These are phyloP conservation scores for Miopithecus talapoin DNA, from an alignment of 2,797 vertebrate genomes.

Conservation along the genomic window DNA sequence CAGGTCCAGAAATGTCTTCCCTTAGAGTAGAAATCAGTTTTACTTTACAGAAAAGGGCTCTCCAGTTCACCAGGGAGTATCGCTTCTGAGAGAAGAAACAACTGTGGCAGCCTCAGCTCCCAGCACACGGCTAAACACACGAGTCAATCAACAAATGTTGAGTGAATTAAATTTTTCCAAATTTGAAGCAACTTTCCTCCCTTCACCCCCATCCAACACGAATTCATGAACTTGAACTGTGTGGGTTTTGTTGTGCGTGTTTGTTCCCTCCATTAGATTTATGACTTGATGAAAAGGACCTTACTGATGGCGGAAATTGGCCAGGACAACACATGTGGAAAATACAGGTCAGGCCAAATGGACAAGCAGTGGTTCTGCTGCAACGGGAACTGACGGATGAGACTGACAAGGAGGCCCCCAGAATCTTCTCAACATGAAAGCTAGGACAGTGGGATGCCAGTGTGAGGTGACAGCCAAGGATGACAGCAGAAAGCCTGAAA, in stretches of 20 bases:
- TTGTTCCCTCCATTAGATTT: conserved; percentile 41
- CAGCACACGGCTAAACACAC: neutral
- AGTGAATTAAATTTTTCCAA: conserved; percentile 35
- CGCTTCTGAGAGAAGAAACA: neutral
- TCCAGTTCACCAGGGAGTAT: neutral
- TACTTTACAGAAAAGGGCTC: neutral
- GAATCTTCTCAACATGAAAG: neutral
- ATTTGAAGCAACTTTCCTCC: neutral
- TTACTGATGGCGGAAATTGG: conserved; percentile 36
- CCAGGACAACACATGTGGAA: conserved; percentile 26
- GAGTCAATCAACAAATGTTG: neutral
- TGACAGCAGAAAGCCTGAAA: neutral
- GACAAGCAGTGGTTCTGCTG: neutral
- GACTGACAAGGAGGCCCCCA: neutral
- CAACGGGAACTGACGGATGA: neutral
- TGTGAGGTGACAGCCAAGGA: neutral
- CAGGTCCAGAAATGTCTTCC: conserved; percentile 45
- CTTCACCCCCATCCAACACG: neutral
- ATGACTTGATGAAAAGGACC: conserved; percentile 53
- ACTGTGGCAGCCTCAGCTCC: neutral
- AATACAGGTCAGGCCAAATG: neutral
- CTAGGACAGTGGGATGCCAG: neutral
- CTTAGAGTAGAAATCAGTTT: neutral
- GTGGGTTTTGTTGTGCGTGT: conserved; percentile 6
- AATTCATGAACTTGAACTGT: conserved; percentile 11